Evolutionary conservation across 2,888 invertebrate genomes (phyloP).

Genomic region (Conchocele bisecta): DNA sequence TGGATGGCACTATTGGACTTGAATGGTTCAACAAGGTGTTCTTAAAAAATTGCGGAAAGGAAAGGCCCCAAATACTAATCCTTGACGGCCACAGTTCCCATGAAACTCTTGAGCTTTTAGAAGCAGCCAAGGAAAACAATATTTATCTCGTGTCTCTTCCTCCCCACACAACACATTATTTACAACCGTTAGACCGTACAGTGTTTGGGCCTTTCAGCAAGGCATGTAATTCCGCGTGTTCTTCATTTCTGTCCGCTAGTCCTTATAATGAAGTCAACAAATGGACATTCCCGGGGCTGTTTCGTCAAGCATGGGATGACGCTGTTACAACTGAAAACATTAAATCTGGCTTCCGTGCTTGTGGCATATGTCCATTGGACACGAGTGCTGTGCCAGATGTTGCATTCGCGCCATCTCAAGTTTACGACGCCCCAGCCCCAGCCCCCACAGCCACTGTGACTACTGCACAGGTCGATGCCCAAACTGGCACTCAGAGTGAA

Average conservation of each 20-base stretch:
- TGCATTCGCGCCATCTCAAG: too few species aligned
- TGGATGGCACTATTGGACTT: conserved; percentile 8
- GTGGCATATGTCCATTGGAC: neutral
- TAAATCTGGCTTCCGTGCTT: neutral
- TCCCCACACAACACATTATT: too few species aligned
- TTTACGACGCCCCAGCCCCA: too few species aligned
- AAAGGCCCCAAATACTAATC: conserved; percentile 4
- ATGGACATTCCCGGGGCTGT: neutral
- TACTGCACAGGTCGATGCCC: too few species aligned
- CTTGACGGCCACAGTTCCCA: neutral
- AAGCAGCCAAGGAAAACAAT: neutral
- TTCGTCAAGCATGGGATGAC: neutral
- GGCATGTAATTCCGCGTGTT: neutral
- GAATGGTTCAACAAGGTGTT: too few species aligned
- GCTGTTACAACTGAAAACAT: conserved; percentile 2
- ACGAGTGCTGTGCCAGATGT: too few species aligned
- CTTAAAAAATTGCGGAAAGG: too few species aligned
- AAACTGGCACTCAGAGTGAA: too few species aligned
- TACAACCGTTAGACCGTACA: too few species aligned
- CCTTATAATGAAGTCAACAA: neutral
- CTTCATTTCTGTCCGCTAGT: neutral
- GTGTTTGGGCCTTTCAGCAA: conserved; percentile 4
- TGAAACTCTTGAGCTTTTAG: neutral
- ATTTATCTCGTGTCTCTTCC: conserved; percentile 2
- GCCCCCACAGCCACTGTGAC: too few species aligned